Evolutionary conservation across 2,797 vertebrate species (phyloP).

Genomic region (Liasis olivaceus): DNA sequence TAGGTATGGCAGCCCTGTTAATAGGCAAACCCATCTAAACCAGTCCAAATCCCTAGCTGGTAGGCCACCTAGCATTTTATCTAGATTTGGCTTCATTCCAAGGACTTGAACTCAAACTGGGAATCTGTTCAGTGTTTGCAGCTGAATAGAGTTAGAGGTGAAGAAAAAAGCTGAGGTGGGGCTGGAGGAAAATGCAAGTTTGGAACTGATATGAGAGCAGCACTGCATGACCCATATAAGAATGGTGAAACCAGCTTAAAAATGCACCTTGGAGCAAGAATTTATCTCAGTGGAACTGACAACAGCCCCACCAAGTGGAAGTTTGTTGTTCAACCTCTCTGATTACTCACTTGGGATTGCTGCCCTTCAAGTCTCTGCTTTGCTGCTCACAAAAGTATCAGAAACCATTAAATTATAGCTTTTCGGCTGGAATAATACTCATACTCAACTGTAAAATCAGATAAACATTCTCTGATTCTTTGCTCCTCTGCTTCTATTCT

Average conservation of each 20-base stretch:
- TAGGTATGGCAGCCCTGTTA: background rate
- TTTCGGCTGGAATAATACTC: background rate
- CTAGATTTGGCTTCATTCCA: background rate
- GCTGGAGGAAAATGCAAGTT: background rate
- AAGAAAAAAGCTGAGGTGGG: background rate
- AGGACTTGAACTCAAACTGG: background rate
- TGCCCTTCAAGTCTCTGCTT: background rate
- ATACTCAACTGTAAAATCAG: constrained; percentile 4
- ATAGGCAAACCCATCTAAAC: background rate
- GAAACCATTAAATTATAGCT: constrained; percentile 34
- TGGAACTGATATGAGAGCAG: background rate
- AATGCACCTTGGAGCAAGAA: background rate
- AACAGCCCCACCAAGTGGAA: background rate
- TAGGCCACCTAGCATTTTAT: background rate
- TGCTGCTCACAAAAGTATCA: constrained; percentile 33
- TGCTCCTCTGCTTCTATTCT: background rate
- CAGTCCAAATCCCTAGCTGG: background rate
- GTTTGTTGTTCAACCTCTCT: background rate
- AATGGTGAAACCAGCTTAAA: background rate
- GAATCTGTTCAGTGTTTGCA: background rate
- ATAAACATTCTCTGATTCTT: constrained; percentile 29
- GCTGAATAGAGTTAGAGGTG: background rate
- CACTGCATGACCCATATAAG: background rate
- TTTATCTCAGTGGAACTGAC: background rate
- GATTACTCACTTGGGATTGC: background rate